These are phyloP conservation scores for Drosophila kurseongensis DNA, from an alignment of 1,140 invertebrate species.

Conservation along the genomic window DNA sequence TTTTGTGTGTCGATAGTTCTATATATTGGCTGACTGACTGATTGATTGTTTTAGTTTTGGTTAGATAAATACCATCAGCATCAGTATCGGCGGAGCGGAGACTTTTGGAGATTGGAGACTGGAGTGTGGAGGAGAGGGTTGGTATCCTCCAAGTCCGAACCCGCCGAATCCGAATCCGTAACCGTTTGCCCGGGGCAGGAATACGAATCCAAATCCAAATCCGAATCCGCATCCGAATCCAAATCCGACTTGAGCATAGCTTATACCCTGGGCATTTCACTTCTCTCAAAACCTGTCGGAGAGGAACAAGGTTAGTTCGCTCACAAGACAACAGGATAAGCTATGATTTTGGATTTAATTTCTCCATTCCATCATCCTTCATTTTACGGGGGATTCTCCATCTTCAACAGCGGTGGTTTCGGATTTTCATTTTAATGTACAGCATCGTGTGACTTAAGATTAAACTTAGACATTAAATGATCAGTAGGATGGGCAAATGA, in stretches of 20 bases:
- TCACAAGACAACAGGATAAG: slow-evolving; percentile 84
- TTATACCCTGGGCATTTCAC: slow-evolving; percentile 65
- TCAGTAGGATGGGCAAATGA: slow-evolving; percentile 54
- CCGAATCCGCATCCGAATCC: slow-evolving; percentile 29
- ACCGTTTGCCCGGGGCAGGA: slow-evolving; percentile 35
- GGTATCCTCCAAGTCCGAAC: slow-evolving; percentile 39
- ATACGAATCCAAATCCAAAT: slow-evolving; percentile 53
- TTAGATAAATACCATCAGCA: slow-evolving; percentile 84
- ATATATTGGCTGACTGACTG: slow-evolving; percentile 60
- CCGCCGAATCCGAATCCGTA: slow-evolving; percentile 43
- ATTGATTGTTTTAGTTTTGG: slow-evolving; percentile 75
- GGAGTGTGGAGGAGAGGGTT: slow-evolving; percentile 16
- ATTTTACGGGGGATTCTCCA: slow-evolving; percentile 14
- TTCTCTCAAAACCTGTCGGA: slow-evolving; percentile 84
- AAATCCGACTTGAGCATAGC: slow-evolving; percentile 70
- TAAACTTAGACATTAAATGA: slow-evolving; percentile 67
- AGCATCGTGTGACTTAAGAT: slow-evolving; percentile 59
- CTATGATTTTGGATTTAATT: slow-evolving; percentile 67
- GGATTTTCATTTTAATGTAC: slow-evolving; percentile 24
- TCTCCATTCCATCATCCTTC: slow-evolving; percentile 42
- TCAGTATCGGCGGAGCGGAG: slow-evolving; percentile 53
- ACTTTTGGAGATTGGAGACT: slow-evolving; percentile 43
- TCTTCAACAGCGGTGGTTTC: slow-evolving; percentile 42
- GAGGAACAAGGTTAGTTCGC: slow-evolving; percentile 85
- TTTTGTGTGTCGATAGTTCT: slow-evolving; percentile 80